Percentiles rank a stretch among this genome's conserved stretches.
These are phyloP conservation scores for Chromoteleia sp. DNA, from an alignment of 2,888 invertebrate species.

Conservation along the genomic window DNA sequence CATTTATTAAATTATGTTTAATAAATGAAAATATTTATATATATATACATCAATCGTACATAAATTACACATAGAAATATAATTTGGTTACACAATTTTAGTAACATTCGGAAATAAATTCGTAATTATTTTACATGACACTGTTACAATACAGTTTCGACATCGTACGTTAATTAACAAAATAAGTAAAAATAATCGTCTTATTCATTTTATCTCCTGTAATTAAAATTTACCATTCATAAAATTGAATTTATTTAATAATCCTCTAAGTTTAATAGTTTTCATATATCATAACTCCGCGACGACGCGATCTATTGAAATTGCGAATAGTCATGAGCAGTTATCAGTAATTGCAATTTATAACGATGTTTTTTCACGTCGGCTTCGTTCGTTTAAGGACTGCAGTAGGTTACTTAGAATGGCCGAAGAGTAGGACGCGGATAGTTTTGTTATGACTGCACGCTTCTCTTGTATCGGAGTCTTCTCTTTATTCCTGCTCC, in stretches of 20 bases:
- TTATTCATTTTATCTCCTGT: slow-evolving; percentile 6
- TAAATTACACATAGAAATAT: too few species aligned
- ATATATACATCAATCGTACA: too few species aligned
- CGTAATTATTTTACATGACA: too few species aligned
- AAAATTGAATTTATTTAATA: slow-evolving; percentile 53
- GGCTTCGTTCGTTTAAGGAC: slow-evolving; percentile 16
- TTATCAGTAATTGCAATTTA: slow-evolving; percentile 67
- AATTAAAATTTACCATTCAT: slow-evolving; percentile 55
- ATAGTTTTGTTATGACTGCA: slow-evolving; percentile 66
- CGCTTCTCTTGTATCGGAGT: slow-evolving; percentile 38
- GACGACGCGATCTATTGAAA: slow-evolving; percentile 34
- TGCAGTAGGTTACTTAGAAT: slow-evolving; percentile 50
- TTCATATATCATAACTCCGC: slow-evolving; percentile 34
- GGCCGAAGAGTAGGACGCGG: slow-evolving; percentile 55
- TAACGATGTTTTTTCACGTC: slow-evolving; percentile 50
- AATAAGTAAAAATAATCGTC: neutral
- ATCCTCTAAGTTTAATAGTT: slow-evolving; percentile 38
- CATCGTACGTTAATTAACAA: slow-evolving; percentile 7
- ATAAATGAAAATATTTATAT: too few species aligned
- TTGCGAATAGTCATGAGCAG: slow-evolving; percentile 42
- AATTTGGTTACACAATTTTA: too few species aligned
- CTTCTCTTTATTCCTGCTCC: slow-evolving; percentile 49
- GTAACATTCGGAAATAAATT: too few species aligned
- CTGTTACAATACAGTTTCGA: neutral
- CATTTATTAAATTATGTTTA: too few species aligned